Base-by-base conservation (phyloP, 2,888 invertebrate genomes). In the Beris chalybata region DNA sequence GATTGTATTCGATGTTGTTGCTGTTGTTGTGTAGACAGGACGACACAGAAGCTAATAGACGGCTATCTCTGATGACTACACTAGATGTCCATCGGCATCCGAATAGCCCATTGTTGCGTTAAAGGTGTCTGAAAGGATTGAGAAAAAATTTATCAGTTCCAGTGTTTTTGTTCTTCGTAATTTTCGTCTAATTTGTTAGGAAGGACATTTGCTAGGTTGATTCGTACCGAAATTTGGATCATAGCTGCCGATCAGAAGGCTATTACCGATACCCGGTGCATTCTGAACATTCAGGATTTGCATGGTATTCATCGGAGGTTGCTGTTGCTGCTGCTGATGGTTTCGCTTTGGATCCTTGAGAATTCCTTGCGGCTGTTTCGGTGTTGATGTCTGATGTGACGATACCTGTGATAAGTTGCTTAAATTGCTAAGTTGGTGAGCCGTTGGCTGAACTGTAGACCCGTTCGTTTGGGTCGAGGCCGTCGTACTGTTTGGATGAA, bases 221-320 rank as follows among this genome's bases (percentile, higher is more conserved):
- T 22, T 22, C 22, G 22, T 22, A 22, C 22, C 22, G 22, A 22
- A 22, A 70, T 74, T 76, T 11, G 80, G 79, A 72, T 81, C 81
- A 66, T 78, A 81, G 63, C 70, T 69, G 43, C 72, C 71, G 43
- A 73, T 72, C 65, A 73, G 73, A 69, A 80, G 71, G 72, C 76
- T 79, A 71, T 76, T 79, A 72, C 77, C 78, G 67, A 79, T 73
- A 45, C 78, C 77, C 0, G 83, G 81, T 12, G 84, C 76, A 72
- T 84, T 85, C 71, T 86, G 86, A 43, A 86, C 85, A 69, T 86
- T 87, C 2, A 86, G 80, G 70, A 86, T 86, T 76, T 87, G 86
- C 71, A 81, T 73, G 67, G 76, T 79, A 67, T 78, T 78, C 81
- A 82, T 1, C 82, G 84, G 4, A 81, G 83, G 83, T 50, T 83